phyloP scores from a whole-genome alignment of 2,888 invertebrate genomes.

The Ichneumon xanthorius region DNA sequence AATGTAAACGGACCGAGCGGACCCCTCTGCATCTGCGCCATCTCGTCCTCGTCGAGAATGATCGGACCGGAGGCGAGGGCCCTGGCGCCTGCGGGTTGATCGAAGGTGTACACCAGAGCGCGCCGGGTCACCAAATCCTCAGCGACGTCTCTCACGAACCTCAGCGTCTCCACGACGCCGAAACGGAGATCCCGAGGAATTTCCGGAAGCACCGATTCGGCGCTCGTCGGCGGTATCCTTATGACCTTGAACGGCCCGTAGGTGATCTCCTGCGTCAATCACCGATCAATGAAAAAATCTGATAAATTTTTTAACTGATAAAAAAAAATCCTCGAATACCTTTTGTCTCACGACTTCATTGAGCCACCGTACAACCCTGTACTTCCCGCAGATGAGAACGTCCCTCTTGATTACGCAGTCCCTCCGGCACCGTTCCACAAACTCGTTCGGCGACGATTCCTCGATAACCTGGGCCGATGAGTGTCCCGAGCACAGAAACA shows the following conservation, averaged over 20 bases:
- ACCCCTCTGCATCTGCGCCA: constrained; percentile 73
- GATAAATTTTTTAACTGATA: not conserved
- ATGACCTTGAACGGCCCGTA: constrained; percentile 82
- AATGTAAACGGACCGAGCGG: constrained; percentile 70
- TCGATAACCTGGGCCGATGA: constrained; percentile 65
- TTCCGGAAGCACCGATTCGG: constrained; percentile 77
- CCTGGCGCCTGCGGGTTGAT: constrained; percentile 76
- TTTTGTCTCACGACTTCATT: constrained; percentile 79
- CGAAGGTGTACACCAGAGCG: constrained; percentile 81
- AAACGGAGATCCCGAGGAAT: constrained; percentile 75
- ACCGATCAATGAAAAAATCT: not conserved
- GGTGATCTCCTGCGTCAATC: constrained; percentile 77
- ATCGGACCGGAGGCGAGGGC: constrained; percentile 74
- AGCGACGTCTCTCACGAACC: constrained; percentile 78
- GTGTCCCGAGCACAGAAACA: constrained; percentile 68
- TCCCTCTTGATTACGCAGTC: constrained; percentile 79
- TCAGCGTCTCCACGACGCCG: constrained; percentile 76
- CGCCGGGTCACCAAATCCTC: constrained; percentile 82
- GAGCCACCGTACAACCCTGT: constrained; percentile 80
- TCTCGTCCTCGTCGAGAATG: constrained; percentile 82
- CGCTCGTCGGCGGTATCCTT: constrained; percentile 77
- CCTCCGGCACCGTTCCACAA: constrained; percentile 79
- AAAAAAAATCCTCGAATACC: constrained; percentile 71
- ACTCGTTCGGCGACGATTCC: constrained; percentile 74
- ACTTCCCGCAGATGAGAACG: constrained; percentile 80